A percentile compares a stretch with the other conserved stretches of the same genome.
phyloP scores from a whole-genome alignment of 2,113 vertebrate species.

The Leptobrachium ailaonicum region DNA sequence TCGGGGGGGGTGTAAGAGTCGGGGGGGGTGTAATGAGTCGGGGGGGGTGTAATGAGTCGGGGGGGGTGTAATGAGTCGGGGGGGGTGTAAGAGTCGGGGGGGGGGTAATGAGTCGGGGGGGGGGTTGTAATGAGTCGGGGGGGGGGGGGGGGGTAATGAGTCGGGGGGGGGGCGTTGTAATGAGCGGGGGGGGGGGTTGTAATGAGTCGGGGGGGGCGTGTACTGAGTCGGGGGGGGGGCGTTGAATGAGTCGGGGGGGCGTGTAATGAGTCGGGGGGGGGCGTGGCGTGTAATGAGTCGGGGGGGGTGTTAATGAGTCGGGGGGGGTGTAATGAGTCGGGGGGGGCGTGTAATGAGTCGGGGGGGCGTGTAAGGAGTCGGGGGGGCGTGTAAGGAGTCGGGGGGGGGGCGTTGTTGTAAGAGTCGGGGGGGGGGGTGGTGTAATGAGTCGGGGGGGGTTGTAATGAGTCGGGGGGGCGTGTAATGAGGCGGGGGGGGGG shows the following conservation, averaged over 20 bases:
- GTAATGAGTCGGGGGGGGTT: background rate
- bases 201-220: too few species aligned
- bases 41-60: background rate
- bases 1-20: background rate
- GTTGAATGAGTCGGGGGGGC: too few species aligned
- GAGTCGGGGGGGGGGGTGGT: background rate
- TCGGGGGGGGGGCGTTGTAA: too few species aligned
- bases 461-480: too few species aligned
- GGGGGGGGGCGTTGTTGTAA: background rate
- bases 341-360: background rate
- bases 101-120: too few species aligned
- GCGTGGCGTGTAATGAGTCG: too few species aligned
- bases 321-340: background rate
- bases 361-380: background rate
- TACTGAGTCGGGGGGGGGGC: too few species aligned
- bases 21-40: background rate
- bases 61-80: background rate
- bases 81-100: background rate
- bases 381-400: background rate
- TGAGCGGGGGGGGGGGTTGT: too few species aligned
- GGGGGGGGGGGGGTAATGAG: too few species aligned
- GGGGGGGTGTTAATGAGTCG: too few species aligned
- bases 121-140: background rate
- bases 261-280: too few species aligned
- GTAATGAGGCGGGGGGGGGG: background rate